Conservation (phyloP, 92 coral and sea anemone genomes). For the Porites divaricata region DNA sequence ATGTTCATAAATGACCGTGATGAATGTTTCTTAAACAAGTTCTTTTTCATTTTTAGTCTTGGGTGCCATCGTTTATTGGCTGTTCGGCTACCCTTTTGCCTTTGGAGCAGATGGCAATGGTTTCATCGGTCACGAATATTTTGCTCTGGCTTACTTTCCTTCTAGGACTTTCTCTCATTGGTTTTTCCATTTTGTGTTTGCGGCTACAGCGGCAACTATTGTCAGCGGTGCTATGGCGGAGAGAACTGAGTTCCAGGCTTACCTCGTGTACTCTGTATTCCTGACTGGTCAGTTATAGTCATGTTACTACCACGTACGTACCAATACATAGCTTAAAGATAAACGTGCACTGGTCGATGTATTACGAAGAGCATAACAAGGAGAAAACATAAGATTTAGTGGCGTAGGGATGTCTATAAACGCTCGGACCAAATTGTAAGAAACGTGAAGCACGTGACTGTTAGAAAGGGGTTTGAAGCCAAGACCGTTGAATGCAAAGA, state of each 20-base stretch:
- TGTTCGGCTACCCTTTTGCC: constrained; percentile 91
- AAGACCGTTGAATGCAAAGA: too few species aligned
- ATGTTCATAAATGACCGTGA: background rate
- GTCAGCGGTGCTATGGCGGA: constrained; percentile 99
- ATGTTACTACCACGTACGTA: too few species aligned
- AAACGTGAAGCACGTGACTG: too few species aligned
- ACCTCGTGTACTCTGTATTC: constrained; percentile 77
- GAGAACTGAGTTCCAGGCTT: constrained; percentile 91
- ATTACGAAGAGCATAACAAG: too few species aligned
- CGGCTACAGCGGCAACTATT: constrained; percentile 96
- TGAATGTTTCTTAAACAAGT: background rate
- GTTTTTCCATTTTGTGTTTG: constrained; percentile 97
- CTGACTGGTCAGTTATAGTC: constrained; percentile 68
- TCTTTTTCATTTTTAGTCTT: constrained; percentile 49
- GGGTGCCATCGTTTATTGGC: constrained; percentile 85
- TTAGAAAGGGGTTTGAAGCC: too few species aligned
- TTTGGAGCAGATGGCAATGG: constrained; percentile 72
- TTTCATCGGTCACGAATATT: constrained; percentile 76
- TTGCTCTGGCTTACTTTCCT: constrained; percentile 72
- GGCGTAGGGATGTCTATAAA: too few species aligned
- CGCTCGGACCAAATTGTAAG: too few species aligned
- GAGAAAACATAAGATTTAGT: too few species aligned
- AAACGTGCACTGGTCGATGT: too few species aligned
- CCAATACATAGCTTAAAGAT: too few species aligned
- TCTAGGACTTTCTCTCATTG: constrained; percentile 56